Conservation (phyloP, 2,888 invertebrate species). For the Cosmia trapezina region DNA sequence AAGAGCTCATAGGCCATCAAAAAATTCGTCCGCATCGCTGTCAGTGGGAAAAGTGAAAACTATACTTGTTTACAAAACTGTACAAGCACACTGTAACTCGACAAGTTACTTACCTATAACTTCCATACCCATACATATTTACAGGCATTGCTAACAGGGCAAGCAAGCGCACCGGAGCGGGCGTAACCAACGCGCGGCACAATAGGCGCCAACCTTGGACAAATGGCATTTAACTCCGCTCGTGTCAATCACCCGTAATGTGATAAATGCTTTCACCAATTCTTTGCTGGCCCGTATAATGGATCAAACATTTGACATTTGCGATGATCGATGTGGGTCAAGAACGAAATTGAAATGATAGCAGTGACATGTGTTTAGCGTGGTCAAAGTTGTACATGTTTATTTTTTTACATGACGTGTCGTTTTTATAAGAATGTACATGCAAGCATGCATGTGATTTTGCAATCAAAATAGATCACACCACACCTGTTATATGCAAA, state of each 20-base stretch:
- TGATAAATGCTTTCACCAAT: slow-evolving; percentile 79
- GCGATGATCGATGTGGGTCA: slow-evolving; percentile 82
- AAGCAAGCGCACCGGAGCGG: slow-evolving; percentile 47
- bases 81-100: slow-evolving; percentile 7
- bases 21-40: too few relatives aligned
- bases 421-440: neutral
- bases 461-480: neutral
- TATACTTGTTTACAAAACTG: neutral
- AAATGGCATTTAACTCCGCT: slow-evolving; percentile 80
- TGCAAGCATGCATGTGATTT: too few relatives aligned
- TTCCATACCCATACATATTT: slow-evolving; percentile 31
- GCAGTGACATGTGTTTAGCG: slow-evolving; percentile 40
- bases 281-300: slow-evolving; percentile 65
- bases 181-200: slow-evolving; percentile 66
- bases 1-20: too few relatives aligned
- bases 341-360: slow-evolving; percentile 71
- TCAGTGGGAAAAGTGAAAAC: too few relatives aligned
- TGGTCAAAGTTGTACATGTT: slow-evolving; percentile 20
- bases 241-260: slow-evolving; percentile 82
- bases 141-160: slow-evolving; percentile 54
- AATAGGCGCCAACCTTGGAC: slow-evolving; percentile 81
- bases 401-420: slow-evolving; percentile 1
- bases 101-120: slow-evolving; percentile 17
- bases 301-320: slow-evolving; percentile 83
- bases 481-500: too few relatives aligned